phyloP scores from a whole-genome alignment of 2,113 vertebrate species.

The Dipodomys merriami region DNA sequence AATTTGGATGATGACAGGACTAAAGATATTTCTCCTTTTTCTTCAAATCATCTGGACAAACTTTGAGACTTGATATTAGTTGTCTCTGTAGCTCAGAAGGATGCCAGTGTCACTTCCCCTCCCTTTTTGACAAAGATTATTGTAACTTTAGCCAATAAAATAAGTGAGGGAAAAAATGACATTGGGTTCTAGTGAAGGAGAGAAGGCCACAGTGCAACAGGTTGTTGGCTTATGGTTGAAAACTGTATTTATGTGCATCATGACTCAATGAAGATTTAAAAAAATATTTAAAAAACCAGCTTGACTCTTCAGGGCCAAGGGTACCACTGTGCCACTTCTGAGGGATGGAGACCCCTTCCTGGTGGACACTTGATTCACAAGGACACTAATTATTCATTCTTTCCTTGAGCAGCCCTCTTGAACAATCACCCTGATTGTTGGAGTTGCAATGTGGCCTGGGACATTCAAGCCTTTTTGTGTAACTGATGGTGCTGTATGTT shows the following conservation, averaged over 20 bases:
- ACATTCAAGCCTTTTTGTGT: slow-evolving; percentile 81
- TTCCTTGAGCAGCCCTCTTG: slow-evolving; percentile 59
- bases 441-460: slow-evolving; percentile 46
- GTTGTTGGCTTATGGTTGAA: slow-evolving; percentile 25
- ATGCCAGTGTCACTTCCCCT: neutral
- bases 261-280: slow-evolving; percentile 28
- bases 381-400: slow-evolving; percentile 78
- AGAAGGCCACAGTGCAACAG: neutral
- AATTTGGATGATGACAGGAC: neutral
- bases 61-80: neutral
- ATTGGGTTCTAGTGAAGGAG: slow-evolving; percentile 27
- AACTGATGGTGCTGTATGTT: slow-evolving; percentile 80
- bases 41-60: neutral
- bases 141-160: slow-evolving; percentile 21
- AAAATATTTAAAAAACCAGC: slow-evolving; percentile 25
- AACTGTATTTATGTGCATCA: neutral
- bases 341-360: slow-evolving; percentile 71
- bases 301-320: slow-evolving; percentile 59
- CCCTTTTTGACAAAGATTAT: slow-evolving; percentile 4
- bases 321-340: neutral
- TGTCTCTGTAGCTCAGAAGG: neutral
- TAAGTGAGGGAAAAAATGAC: slow-evolving; percentile 62
- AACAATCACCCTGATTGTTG: slow-evolving; percentile 84
- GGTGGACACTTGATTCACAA: slow-evolving; percentile 75
- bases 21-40: neutral